Percentiles rank a stretch among this genome's conserved stretches.
These are phyloP conservation scores for Hipposideros larvatus DNA, from an alignment of 2,797 vertebrate species.

Conservation along the genomic window DNA sequence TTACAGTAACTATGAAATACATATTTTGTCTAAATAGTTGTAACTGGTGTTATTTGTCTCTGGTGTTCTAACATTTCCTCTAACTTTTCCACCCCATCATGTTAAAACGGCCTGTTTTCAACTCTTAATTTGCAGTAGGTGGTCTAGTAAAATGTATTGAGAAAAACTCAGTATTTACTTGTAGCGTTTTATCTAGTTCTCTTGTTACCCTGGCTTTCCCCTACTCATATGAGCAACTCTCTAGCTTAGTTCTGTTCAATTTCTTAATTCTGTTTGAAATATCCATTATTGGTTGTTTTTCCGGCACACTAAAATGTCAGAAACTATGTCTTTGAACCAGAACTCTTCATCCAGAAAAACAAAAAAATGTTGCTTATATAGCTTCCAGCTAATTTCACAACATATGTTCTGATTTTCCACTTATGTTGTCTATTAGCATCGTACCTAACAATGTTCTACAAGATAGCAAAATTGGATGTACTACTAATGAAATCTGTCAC, in stretches of 20 bases:
- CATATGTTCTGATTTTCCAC: conserved; percentile 76
- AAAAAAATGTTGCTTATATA: conserved; percentile 44
- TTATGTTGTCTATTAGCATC: conserved; percentile 64
- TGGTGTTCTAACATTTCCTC: background rate
- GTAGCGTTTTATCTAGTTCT: background rate
- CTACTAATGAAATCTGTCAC: conserved; percentile 68
- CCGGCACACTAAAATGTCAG: conserved; percentile 32
- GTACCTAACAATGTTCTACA: conserved; percentile 62
- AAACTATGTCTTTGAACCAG: conserved; percentile 44
- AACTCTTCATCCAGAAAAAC: conserved; percentile 44
- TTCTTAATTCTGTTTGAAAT: background rate
- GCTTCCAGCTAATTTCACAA: conserved; percentile 68
- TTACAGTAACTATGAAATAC: background rate
- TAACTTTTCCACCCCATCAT: background rate
- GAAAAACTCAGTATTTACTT: background rate
- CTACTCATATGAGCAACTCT: background rate
- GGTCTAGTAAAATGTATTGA: background rate
- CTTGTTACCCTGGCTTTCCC: background rate
- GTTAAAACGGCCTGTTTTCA: background rate
- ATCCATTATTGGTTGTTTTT: background rate
- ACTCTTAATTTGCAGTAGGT: background rate
- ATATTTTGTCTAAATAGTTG: background rate
- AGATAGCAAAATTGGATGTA: conserved; percentile 57
- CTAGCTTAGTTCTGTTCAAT: background rate
- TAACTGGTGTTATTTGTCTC: background rate